A percentile compares a stretch with the other conserved stretches of the same genome.
Conservation (phyloP, 1,140 invertebrate genomes). For the Drosophila navojoa region DNA sequence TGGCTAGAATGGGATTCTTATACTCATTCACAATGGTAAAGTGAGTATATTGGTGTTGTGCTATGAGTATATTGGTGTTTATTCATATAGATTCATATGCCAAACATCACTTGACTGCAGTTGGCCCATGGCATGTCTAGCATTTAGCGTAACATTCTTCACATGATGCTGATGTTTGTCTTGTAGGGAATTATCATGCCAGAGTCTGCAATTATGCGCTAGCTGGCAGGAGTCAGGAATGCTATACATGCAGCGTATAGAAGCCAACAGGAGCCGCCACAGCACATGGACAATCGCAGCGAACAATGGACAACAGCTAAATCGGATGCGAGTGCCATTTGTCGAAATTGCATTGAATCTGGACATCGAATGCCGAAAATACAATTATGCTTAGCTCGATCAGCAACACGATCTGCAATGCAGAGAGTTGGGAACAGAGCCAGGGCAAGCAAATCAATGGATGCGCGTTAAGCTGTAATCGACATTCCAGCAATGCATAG, state of each 20-base stretch:
- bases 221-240: slow-evolving; percentile 31
- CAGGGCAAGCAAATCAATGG: slow-evolving; percentile 58
- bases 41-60: too few relatives aligned
- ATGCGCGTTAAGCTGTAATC: slow-evolving; percentile 64
- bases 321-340: slow-evolving; percentile 64
- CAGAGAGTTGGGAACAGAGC: slow-evolving; percentile 24
- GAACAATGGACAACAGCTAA: slow-evolving; percentile 59
- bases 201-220: slow-evolving; percentile 67
- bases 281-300: slow-evolving; percentile 18
- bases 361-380: slow-evolving; percentile 69
- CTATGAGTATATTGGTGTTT: too few relatives aligned
- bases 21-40: too few relatives aligned
- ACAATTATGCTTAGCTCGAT: slow-evolving; percentile 71
- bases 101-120: background rate
- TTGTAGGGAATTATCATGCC: slow-evolving; percentile 72
- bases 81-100: too few relatives aligned
- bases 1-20: too few relatives aligned
- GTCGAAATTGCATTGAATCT: slow-evolving; percentile 62
- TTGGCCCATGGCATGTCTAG: slow-evolving; percentile 34
- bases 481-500: slow-evolving; percentile 59
- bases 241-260: slow-evolving; percentile 48
- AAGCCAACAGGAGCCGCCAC: slow-evolving; percentile 54
- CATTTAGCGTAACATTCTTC: slow-evolving; percentile 58
- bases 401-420: slow-evolving; percentile 61
- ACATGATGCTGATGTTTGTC: slow-evolving; percentile 49